These are phyloP conservation scores for Catocala fraxini DNA, from an alignment of 2,888 invertebrate species.

Conservation along the genomic window DNA sequence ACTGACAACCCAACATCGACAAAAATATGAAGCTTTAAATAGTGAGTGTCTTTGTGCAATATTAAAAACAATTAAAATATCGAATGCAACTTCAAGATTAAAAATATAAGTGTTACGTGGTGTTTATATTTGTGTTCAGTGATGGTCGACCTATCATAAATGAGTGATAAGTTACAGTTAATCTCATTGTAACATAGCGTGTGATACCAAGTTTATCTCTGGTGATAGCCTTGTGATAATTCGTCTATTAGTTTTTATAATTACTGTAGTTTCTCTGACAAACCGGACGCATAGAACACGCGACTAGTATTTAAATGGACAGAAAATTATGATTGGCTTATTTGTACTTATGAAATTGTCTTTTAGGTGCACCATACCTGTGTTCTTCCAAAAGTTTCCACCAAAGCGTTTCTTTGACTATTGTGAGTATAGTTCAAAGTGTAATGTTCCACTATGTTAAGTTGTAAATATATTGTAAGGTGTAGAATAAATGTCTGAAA, in stretches of 20 bases:
- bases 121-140: conserved; percentile 14
- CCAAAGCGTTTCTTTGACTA: conserved; percentile 42
- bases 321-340: conserved; percentile 75
- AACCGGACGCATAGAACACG: conserved; percentile 82
- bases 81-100: conserved; percentile 30
- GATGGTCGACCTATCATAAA: conserved; percentile 28
- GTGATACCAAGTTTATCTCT: conserved; percentile 52
- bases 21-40: not conserved
- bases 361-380: conserved; percentile 36
- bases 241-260: conserved; percentile 63
- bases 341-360: conserved; percentile 75
- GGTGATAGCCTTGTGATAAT: conserved; percentile 81
- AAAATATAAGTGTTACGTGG: conserved; percentile 42
- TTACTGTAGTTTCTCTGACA: conserved; percentile 66
- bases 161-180: conserved; percentile 46
- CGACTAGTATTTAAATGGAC: conserved; percentile 65
- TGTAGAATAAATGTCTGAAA: conserved; percentile 40
- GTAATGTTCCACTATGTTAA: conserved; percentile 9
- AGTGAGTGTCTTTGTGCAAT: conserved; percentile 12
- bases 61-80: conserved; percentile 3
- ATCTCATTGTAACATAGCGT: conserved; percentile 45
- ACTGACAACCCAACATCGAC: not conserved
- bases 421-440: conserved; percentile 14
- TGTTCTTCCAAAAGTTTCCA: conserved; percentile 44
- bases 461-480: conserved; percentile 47